phyloP scores from a whole-genome alignment of 2,113 vertebrate genomes.

The Cynocephalus volans region DNA sequence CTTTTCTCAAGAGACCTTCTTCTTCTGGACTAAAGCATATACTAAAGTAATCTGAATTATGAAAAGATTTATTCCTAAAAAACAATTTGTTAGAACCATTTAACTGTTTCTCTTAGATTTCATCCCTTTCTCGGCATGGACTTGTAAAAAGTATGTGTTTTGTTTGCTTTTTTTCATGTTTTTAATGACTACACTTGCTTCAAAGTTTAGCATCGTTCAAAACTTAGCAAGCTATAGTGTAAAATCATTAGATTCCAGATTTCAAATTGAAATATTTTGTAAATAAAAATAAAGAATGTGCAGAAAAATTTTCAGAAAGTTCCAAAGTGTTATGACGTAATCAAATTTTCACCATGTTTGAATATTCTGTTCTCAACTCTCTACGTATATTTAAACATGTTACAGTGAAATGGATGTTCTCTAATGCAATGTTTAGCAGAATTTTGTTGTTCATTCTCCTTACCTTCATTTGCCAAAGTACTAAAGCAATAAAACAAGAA shows the following conservation, averaged over 20 bases:
- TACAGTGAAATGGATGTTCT: not conserved
- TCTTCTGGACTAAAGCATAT: not conserved
- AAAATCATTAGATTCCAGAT: not conserved
- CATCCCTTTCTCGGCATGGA: conserved; percentile 5
- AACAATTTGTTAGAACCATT: not conserved
- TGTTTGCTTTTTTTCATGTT: not conserved
- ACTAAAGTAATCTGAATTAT: conserved; percentile 36
- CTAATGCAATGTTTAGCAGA: not conserved
- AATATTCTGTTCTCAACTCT: not conserved
- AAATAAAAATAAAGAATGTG: conserved; percentile 20
- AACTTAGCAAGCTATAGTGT: not conserved
- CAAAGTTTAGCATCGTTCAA: conserved; percentile 21
- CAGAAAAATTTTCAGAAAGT: not conserved
- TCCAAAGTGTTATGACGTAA: not conserved
- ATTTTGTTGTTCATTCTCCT: not conserved
- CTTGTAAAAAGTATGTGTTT: not conserved
- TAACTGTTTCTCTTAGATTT: not conserved
- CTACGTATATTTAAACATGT: not conserved
- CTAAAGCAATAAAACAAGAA: conserved; percentile 57
- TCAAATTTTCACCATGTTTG: not conserved
- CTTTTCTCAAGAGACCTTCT: not conserved
- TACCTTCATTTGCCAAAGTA: conserved; percentile 47
- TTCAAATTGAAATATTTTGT: conserved; percentile 8
- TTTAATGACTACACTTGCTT: conserved; percentile 4
- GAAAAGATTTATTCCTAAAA: conserved; percentile 42